A percentile compares a stretch with the other conserved stretches of the same genome.
phyloP scores from a whole-genome alignment of 2,888 invertebrate genomes.

The Zelleria hepariella region DNA sequence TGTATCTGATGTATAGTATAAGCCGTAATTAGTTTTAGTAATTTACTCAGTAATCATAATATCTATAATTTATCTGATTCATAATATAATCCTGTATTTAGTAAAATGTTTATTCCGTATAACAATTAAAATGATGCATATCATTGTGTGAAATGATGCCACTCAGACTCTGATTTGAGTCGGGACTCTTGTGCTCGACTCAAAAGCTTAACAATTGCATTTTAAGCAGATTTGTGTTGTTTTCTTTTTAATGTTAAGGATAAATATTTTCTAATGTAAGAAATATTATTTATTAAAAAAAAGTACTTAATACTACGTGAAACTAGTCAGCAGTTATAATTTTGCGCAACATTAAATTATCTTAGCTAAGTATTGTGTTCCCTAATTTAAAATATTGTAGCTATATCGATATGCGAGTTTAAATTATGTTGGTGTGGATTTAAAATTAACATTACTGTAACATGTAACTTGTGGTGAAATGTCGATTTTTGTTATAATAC shows the following conservation, averaged over 20 bases:
- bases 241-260: constrained; percentile 56
- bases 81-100: constrained; percentile 5
- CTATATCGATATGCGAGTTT: constrained; percentile 57
- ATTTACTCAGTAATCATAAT: constrained; percentile 38
- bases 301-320: constrained; percentile 69
- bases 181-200: neutral
- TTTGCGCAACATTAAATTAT: constrained; percentile 68
- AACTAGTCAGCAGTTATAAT: constrained; percentile 70
- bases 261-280: constrained; percentile 64
- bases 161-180: neutral
- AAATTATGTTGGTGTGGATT: constrained; percentile 66
- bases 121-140: constrained; percentile 2
- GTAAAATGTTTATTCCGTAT: constrained; percentile 5
- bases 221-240: constrained; percentile 10
- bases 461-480: neutral
- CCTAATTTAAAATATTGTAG: constrained; percentile 59
- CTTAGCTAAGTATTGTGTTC: constrained; percentile 61
- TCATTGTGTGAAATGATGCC: constrained; percentile 3
- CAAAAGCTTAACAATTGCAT: constrained; percentile 4
- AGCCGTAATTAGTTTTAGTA: constrained; percentile 59
- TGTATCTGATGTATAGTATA: constrained; percentile 51
- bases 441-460: neutral
- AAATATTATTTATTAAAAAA: constrained; percentile 62
- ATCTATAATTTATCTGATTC: constrained; percentile 4
- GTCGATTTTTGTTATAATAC: neutral